Evolutionary conservation across 2,888 invertebrate species (phyloP), one percentile per base, ranked within the genome.

Genomic region (Plemyria rubiginata): DNA sequence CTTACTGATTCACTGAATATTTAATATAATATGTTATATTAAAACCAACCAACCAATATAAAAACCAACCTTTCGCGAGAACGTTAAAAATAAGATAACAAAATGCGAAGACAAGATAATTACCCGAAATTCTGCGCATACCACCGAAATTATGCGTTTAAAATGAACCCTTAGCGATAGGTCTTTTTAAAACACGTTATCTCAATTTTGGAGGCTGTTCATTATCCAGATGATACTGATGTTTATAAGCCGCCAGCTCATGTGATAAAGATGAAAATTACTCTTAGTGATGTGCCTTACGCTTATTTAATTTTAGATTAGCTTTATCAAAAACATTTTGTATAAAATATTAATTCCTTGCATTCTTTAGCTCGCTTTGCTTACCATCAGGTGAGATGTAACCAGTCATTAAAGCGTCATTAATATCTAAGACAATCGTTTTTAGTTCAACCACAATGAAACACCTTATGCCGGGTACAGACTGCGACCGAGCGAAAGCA

Each of bases 161-260:
- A 32, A 54, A 46, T 48, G 12, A 22, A 48, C 36, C 46, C 22
- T n/a, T 45, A 41, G 16, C 16, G 13, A 41, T 50, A 43, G 11
- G 0, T 13, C 29, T 54, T 60, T 43, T 43, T 11, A 43, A 59
- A 52, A 38, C 46, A 40, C 36, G 38, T 50, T 40, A 54, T 54
- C 57, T 57, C 54, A 62, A 57, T 62, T 56, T 29, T 8, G 36
- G 38, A 36, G 43, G 38, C 29, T 40, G 54, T 62, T 62, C 58
- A 62, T 62, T 58, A 62, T 51, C 3, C 51, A 29, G 32, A 52
- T 46, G 49, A 62, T 53, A 57, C 57, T 57, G 57, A 45, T 43
- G n/a, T 16, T 54, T 54, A 61, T 49, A 36, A 52, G 41, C 12
- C 41, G 9, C 49, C n/a, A 4, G 12, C 41, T 54, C 28, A 15